Percentiles rank a stretch among this genome's conserved stretches.
These are phyloP conservation scores for Tamandua tetradactyla DNA, from an alignment of 2,797 vertebrate species.

Conservation along the genomic window DNA sequence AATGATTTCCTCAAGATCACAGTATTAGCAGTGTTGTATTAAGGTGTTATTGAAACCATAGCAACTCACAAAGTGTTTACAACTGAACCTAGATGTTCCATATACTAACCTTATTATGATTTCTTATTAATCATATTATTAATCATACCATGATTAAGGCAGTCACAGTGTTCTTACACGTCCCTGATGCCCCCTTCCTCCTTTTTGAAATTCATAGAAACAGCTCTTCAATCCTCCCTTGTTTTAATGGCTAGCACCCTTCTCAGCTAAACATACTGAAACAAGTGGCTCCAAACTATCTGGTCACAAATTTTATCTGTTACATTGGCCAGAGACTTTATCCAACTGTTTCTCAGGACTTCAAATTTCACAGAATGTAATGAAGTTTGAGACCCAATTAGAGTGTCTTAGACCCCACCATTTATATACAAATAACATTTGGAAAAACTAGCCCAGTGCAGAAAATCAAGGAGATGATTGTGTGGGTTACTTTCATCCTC, in stretches of 20 bases:
- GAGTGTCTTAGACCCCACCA: neutral
- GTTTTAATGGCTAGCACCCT: neutral
- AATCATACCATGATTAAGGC: too few relatives aligned
- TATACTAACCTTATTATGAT: neutral
- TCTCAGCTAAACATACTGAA: conserved; percentile 37
- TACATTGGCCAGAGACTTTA: neutral
- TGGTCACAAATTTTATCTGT: neutral
- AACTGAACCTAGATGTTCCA: neutral
- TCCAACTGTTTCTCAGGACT: conserved; percentile 41
- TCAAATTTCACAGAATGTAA: conserved; percentile 27
- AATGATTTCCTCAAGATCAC: neutral
- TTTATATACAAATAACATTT: conserved; percentile 38
- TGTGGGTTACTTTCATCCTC: conserved; percentile 32
- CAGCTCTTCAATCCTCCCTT: conserved; percentile 52
- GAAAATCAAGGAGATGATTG: conserved; percentile 31
- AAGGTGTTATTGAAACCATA: neutral
- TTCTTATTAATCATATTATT: too few relatives aligned
- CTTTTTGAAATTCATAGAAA: conserved; percentile 24
- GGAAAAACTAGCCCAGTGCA: conserved; percentile 19
- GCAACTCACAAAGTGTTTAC: neutral
- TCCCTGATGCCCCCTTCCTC: neutral
- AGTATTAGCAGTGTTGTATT: neutral
- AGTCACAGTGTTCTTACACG: neutral
- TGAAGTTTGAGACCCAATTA: conserved; percentile 55
- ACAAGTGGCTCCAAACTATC: conserved; percentile 3